Percentiles rank a stretch among this genome's conserved stretches.
Evolutionary conservation across 2,113 vertebrate genomes (phyloP).

Genomic region (Callionymus lyra): DNA sequence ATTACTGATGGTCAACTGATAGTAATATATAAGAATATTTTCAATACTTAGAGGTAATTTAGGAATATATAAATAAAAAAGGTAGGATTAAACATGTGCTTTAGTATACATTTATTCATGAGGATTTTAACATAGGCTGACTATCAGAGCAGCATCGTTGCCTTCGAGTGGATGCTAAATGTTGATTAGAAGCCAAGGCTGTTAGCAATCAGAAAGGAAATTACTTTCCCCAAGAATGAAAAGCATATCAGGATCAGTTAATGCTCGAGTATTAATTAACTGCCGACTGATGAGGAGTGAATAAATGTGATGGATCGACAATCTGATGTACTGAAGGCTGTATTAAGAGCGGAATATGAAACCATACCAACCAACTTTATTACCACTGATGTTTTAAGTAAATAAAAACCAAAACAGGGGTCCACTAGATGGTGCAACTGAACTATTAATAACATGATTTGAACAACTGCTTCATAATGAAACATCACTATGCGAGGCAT

Average conservation of each 20-base stretch:
- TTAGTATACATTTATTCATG: not conserved
- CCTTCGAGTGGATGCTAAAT: constrained; percentile 28
- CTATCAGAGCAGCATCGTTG: constrained; percentile 5
- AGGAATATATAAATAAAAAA: not conserved
- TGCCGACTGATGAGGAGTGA: constrained; percentile 28
- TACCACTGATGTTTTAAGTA: too few relatives aligned
- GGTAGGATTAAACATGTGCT: not conserved
- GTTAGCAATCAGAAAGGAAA: constrained; percentile 51
- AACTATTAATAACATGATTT: too few relatives aligned
- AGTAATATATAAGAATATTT: too few relatives aligned
- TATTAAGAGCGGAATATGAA: too few relatives aligned
- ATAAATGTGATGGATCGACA: constrained; percentile 3
- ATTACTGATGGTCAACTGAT: too few relatives aligned
- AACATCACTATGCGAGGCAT: too few relatives aligned
- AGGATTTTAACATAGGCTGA: not conserved
- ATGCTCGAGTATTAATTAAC: constrained; percentile 44
- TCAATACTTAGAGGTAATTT: not conserved
- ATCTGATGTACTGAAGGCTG: constrained; percentile 2
- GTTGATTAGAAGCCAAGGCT: constrained; percentile 38
- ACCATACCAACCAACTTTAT: too few relatives aligned
- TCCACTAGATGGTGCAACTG: too few relatives aligned
- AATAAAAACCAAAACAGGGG: too few relatives aligned
- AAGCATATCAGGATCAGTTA: constrained; percentile 56
- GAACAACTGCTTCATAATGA: too few relatives aligned
- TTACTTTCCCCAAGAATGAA: constrained; percentile 43